Conservation (phyloP, 2,888 invertebrate species). For the Rhagonycha fulva region DNA sequence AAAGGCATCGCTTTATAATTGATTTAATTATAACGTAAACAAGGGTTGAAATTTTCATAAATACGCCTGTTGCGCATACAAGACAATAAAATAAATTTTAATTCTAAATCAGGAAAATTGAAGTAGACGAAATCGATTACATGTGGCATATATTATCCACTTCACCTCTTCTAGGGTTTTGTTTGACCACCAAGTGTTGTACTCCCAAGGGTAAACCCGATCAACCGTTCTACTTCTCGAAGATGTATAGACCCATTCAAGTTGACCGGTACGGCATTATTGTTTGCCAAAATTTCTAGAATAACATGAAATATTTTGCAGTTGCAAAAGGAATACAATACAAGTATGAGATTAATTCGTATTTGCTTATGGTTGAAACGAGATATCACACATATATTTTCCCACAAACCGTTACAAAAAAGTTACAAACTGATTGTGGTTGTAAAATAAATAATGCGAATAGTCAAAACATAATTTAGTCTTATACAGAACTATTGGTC, state of each 20-base stretch:
- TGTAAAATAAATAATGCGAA: neutral
- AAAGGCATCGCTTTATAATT: neutral
- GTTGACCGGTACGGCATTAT: slow-evolving; percentile 33
- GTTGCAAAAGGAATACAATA: no score
- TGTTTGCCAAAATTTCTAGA: slow-evolving; percentile 24
- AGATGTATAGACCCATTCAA: slow-evolving; percentile 38
- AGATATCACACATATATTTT: neutral
- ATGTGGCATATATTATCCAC: slow-evolving; percentile 29
- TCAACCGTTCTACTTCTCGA: slow-evolving; percentile 38
- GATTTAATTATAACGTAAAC: neutral
- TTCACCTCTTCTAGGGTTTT: slow-evolving; percentile 22
- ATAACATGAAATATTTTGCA: slow-evolving; percentile 6
- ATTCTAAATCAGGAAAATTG: neutral
- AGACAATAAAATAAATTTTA: neutral
- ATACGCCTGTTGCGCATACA: neutral
- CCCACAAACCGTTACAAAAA: neutral
- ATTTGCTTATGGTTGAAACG: neutral
- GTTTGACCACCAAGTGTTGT: slow-evolving; percentile 33
- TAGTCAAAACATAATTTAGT: neutral
- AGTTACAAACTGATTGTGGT: neutral
- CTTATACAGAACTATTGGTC: neutral
- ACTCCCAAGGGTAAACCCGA: slow-evolving; percentile 36
- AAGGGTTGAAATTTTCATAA: neutral
- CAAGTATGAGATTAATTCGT: neutral
- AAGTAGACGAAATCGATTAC: slow-evolving; percentile 26